Evolutionary conservation across 1,140 invertebrate species (phyloP), one percentile per base, ranked within the genome.

Genomic region (Drosophila tani): DNA sequence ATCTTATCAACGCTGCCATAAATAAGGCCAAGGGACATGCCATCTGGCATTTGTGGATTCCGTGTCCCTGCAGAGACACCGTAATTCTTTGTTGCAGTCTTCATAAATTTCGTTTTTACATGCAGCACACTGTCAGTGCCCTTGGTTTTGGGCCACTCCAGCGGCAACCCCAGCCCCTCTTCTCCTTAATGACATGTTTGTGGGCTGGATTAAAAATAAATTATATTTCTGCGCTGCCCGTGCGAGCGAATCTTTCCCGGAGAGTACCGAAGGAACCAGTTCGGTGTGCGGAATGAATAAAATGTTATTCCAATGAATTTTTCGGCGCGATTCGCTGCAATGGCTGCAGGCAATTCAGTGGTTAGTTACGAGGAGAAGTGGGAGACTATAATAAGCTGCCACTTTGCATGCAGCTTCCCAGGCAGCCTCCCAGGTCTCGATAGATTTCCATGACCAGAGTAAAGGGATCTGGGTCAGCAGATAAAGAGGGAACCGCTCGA

Each of bases 41-140:
- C 64, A 78, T 53, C 65, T 45, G 21, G 47, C 60, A 70, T 71
- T 57, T 59, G 58, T 27, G 50, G 32, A 49, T 59, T 45, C 46
- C 49, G 43, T 67, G 69, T 38, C 56, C 55, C 81, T 19, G n/a
- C 51, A 43, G 38, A 41, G 29, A 60, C 56, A 73, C 60, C 71
- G 84, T 81, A 88, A 88, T 66, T 87, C 81, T 90, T 88, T 78
- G 68, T 68, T 84, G 84, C 84, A 88, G 84, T 87, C 84, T 88
- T 88, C 84, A 87, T 87, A 87, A 88, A 87, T 87, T 87, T 83
- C 55, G 43, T 75, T 78, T 79, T 59, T 77, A 88, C 83, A 87
- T 81, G 76, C 64, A 65, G 49, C 50, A 60, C 71, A 45, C 38
- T 79, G 83, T 60, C 82, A 79, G 65, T 51, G 67, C 21, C 50